phyloP scores from a whole-genome alignment of 1,140 invertebrate genomes.

The Cotesia typhae region DNA sequence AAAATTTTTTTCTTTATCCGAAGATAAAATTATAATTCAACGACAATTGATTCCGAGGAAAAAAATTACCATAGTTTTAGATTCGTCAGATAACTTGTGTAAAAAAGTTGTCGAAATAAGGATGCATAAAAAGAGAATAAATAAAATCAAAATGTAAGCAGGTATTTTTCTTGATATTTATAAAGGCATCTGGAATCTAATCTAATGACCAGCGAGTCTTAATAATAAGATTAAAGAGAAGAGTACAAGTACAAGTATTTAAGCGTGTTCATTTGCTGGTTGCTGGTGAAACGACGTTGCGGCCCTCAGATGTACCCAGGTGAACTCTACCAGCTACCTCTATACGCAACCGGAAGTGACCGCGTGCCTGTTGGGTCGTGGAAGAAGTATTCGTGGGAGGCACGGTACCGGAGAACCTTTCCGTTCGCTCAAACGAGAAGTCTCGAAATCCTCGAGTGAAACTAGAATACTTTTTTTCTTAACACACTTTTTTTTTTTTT shows the following conservation, averaged over 20 bases:
- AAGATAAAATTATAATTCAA: too few species aligned
- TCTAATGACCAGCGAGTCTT: neutral
- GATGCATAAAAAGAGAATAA: too few species aligned
- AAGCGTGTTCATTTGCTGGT: slow-evolving; percentile 17
- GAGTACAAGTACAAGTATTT: slow-evolving; percentile 6
- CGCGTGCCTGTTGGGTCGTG: slow-evolving; percentile 39
- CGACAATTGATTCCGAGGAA: too few species aligned
- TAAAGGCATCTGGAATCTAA: too few species aligned
- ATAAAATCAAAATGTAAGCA: too few species aligned
- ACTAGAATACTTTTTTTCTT: slow-evolving; percentile 23
- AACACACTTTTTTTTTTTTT: neutral
- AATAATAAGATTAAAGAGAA: slow-evolving; percentile 1
- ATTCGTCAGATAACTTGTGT: too few species aligned
- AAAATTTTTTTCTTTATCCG: too few species aligned
- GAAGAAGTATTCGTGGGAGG: slow-evolving; percentile 39
- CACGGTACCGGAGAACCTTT: slow-evolving; percentile 34
- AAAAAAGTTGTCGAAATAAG: too few species aligned
- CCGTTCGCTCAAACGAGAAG: slow-evolving; percentile 23
- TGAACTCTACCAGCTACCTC: slow-evolving; percentile 33
- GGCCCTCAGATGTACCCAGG: slow-evolving; percentile 26
- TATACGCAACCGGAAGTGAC: slow-evolving; percentile 39
- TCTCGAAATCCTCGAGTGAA: slow-evolving; percentile 35
- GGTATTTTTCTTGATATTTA: too few species aligned
- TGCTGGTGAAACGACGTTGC: slow-evolving; percentile 19
- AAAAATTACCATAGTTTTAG: too few species aligned